Evolutionary conservation across 2,113 vertebrate genomes (phyloP).

Genomic region (Desmodus rotundus): DNA sequence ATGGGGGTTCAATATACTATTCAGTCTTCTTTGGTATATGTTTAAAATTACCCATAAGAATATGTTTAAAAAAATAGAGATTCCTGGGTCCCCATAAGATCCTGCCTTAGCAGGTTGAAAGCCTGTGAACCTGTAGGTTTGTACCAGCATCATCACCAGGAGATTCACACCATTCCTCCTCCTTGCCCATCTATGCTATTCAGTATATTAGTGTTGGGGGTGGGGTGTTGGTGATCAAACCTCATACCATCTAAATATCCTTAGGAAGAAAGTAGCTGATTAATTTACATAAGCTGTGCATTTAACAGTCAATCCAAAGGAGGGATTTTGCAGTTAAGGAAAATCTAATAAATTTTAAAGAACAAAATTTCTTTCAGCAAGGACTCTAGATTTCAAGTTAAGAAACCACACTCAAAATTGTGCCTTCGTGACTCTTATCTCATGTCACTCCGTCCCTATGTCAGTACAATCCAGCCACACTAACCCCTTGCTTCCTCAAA

Average conservation of each 20-base stretch:
- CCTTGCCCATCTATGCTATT: neutral
- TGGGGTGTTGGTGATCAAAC: neutral
- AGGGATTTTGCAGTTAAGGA: neutral
- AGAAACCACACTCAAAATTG: neutral
- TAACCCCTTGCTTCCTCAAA: neutral
- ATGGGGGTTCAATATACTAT: neutral
- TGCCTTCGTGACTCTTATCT: neutral
- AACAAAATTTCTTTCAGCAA: neutral
- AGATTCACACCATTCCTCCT: neutral
- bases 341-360: conserved; percentile 1
- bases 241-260: neutral
- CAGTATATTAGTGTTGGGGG: neutral
- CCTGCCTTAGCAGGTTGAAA: neutral
- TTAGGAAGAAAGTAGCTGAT: neutral
- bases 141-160: neutral
- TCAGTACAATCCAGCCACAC: neutral
- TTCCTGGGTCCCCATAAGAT: neutral
- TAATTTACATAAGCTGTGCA: neutral
- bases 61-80: neutral
- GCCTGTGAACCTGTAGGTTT: neutral
- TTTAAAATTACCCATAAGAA: neutral
- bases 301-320: neutral
- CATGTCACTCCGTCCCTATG: neutral
- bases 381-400: neutral
- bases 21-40: neutral